Base-by-base conservation (phyloP, 2,888 invertebrate species). In the Tachina grossa region DNA sequence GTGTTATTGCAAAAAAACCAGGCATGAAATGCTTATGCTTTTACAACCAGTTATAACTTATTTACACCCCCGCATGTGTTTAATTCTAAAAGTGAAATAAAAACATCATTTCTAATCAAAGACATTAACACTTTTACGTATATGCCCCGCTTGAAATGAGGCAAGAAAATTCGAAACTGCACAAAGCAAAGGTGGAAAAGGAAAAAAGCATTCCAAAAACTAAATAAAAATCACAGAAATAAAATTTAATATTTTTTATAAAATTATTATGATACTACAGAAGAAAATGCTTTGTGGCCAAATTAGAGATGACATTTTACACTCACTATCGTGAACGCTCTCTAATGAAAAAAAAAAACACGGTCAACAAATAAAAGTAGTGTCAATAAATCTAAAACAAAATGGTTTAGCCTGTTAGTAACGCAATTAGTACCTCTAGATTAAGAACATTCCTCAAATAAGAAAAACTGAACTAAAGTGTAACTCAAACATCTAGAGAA, bases 181-280 rank as follows among this genome's bases (percentile, higher is more conserved):
- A 39, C 45, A 49, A 51, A 45, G 22, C 22, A 39, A 13, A 14
- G 11, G 47, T 14, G 53, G 14, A 31, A 43, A 53, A 47, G 14
- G 14, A 47, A 13, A n/a, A 22, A 45, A 65, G 11, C 6, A 31
- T 43, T 69, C n/a, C 1, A 19, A 63, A 72, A 59, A 59, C 45
- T n/a, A 74, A 39, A 63, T 43, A 49, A 72, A 76, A 69, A 22
- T 53, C 14, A 22, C 14, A 19, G 51, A 19, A 66, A 59, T 71
- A 71, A 75, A 82, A 71, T 3, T 65, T 72, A 61, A 71, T 77
- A 57, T 69, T 65, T 55, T 75, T 55, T 39, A 22, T 69, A 76
- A 82, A 76, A 82, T 63, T 76, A 74, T 74, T 68, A 74, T 51
- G 47, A 19, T 51, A 61, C 51, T 11, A 43, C 1, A 22, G 2